Evolutionary conservation across 2,797 vertebrate species (phyloP).

Genomic region (Pygocentrus nattereri): DNA sequence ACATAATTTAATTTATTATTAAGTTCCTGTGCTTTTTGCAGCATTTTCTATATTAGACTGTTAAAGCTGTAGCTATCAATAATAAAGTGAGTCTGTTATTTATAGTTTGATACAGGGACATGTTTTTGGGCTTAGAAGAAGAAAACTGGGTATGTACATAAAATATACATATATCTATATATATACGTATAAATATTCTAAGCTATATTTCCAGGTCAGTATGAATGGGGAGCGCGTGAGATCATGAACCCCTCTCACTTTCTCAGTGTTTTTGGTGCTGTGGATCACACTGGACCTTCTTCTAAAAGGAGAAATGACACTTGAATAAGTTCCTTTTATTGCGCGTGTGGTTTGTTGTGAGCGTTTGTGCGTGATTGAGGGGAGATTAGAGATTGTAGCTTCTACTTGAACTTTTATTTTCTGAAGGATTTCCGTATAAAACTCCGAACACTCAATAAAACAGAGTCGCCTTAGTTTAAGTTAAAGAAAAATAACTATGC

Average conservation of each 20-base stretch:
- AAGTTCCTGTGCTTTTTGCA: constrained; percentile 58
- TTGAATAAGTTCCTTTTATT: constrained; percentile 65
- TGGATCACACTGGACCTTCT: constrained; percentile 84
- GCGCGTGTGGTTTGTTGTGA: constrained; percentile 39
- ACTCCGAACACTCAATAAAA: constrained; percentile 70
- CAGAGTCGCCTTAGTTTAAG: constrained; percentile 80
- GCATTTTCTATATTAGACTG: constrained; percentile 54
- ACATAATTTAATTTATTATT: constrained; percentile 75
- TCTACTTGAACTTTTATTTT: constrained; percentile 77
- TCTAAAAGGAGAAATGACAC: constrained; percentile 60
- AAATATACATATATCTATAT: constrained; percentile 50
- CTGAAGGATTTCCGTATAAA: constrained; percentile 65
- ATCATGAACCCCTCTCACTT: constrained; percentile 63
- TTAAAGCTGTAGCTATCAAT: constrained; percentile 79
- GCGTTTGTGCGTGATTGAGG: constrained; percentile 48
- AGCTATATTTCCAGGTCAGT: constrained; percentile 74
- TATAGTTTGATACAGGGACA: constrained; percentile 80
- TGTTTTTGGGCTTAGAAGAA: constrained; percentile 50
- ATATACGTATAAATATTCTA: constrained; percentile 67
- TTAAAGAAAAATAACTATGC: constrained; percentile 82
- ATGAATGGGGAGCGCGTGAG: constrained; percentile 58
- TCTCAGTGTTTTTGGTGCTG: constrained; percentile 77
- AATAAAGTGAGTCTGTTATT: constrained; percentile 79
- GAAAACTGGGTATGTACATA: constrained; percentile 69
- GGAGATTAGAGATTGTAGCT: constrained; percentile 73